phyloP scores from a whole-genome alignment of 1,140 invertebrate genomes.

The Arctopsyche grandis region DNA sequence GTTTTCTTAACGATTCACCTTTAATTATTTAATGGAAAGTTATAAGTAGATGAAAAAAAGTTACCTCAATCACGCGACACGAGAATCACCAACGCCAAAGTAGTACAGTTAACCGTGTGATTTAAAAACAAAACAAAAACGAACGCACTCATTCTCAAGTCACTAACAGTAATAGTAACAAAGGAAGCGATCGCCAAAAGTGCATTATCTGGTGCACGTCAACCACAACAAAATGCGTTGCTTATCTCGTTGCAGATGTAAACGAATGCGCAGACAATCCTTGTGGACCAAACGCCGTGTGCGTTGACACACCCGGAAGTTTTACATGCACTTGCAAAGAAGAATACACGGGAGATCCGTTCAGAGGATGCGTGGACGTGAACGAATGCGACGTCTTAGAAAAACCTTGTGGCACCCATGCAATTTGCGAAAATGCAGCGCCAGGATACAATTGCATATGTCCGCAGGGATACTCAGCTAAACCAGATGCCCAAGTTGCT shows the following conservation, averaged over 20 bases:
- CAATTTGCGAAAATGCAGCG: slow-evolving; percentile 85
- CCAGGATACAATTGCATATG: slow-evolving; percentile 91
- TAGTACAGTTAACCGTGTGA: too few species aligned
- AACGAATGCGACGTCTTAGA: slow-evolving; percentile 87
- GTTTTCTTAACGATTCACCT: too few species aligned
- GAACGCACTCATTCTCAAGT: too few species aligned
- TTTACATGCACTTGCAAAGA: slow-evolving; percentile 84
- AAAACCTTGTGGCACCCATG: slow-evolving; percentile 85
- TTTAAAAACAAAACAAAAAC: too few species aligned
- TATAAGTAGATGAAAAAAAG: too few species aligned
- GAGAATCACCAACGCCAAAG: too few species aligned
- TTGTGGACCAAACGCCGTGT: slow-evolving; percentile 86
- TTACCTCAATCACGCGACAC: too few species aligned
- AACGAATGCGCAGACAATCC: slow-evolving; percentile 89
- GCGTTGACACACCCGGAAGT: slow-evolving; percentile 87
- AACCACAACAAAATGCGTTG: too few species aligned
- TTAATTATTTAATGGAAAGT: too few species aligned
- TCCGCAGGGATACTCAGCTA: slow-evolving; percentile 86
- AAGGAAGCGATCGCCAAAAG: too few species aligned
- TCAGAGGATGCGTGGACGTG: slow-evolving; percentile 86
- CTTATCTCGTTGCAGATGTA: slow-evolving; percentile 73
- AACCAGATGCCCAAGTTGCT: slow-evolving; percentile 82
- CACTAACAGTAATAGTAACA: too few species aligned
- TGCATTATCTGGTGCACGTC: too few species aligned
- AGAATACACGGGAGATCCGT: slow-evolving; percentile 87